phyloP scores from a whole-genome alignment of 2,113 vertebrate genomes.

The Paramisgurnus dabryanus region DNA sequence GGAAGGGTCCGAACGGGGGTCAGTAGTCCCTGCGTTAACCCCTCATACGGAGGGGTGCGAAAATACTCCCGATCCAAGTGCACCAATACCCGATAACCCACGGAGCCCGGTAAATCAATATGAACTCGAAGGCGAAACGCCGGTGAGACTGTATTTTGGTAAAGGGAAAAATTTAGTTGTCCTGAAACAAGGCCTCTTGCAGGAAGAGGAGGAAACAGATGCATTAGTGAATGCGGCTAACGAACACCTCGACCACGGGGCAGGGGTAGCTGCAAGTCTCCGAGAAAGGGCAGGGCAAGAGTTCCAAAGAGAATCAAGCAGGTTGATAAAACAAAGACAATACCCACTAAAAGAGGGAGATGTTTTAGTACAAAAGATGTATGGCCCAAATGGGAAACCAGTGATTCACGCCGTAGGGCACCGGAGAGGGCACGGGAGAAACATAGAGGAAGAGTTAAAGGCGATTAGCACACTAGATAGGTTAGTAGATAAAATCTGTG shows the following conservation, averaged over 20 bases:
- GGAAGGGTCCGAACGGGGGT: neutral
- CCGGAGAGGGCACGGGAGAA: neutral
- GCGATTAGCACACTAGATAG: accelerated
- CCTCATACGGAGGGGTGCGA: neutral
- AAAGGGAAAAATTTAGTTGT: neutral
- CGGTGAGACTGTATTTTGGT: neutral
- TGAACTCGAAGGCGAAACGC: neutral
- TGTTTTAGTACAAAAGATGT: neutral
- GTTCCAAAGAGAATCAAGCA: neutral
- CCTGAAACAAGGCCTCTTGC: neutral
- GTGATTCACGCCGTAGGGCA: neutral
- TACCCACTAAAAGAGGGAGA: neutral
- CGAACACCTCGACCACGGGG: accelerated
- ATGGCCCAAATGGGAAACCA: neutral
- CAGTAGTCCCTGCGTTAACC: neutral
- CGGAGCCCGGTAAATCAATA: neutral
- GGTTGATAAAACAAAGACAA: accelerated
- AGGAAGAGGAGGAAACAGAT: neutral
- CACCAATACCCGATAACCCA: neutral
- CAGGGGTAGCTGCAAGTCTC: neutral
- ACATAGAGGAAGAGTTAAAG: too few relatives aligned
- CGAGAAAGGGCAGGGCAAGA: neutral
- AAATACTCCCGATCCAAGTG: neutral
- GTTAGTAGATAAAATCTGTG: neutral
- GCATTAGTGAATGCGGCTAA: neutral